Evolutionary conservation across 2,888 invertebrate genomes (phyloP).

Genomic region (Abrostola triplasia): DNA sequence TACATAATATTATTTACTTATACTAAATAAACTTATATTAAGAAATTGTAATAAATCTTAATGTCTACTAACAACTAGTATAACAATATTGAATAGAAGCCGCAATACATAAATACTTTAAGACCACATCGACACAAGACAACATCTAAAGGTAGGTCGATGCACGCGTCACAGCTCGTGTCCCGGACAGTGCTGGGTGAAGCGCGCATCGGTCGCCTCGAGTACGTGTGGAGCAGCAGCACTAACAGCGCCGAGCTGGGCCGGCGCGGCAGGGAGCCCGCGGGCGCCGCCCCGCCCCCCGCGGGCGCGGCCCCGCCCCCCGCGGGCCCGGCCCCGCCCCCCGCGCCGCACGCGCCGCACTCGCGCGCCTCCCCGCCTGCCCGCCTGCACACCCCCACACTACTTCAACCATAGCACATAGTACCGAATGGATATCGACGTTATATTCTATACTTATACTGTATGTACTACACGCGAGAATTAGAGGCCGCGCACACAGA

Average conservation of each 20-base stretch:
- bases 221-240: constrained; percentile 41
- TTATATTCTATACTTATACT: constrained; percentile 4
- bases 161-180: constrained; percentile 35
- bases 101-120: constrained; percentile 39
- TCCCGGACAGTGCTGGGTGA: background rate
- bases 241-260: constrained; percentile 76
- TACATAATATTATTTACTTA: constrained; percentile 29
- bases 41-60: constrained; percentile 10
- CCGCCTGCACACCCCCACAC: constrained; percentile 30
- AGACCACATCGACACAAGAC: constrained; percentile 65
- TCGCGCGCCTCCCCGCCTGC: constrained; percentile 58
- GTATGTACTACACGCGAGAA: constrained; percentile 17
- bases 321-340: constrained; percentile 24
- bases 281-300: constrained; percentile 34
- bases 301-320: constrained; percentile 14
- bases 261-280: constrained; percentile 73
- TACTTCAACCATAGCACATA: constrained; percentile 8
- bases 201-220: constrained; percentile 27
- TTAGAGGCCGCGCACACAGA: constrained; percentile 35
- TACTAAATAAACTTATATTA: constrained; percentile 30
- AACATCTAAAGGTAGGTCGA: constrained; percentile 63
- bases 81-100: constrained; percentile 34
- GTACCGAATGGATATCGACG: background rate
- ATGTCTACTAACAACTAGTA: constrained; percentile 17
- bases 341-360: constrained; percentile 69